These are phyloP conservation scores for Pontoporia blainvillei DNA, from an alignment of 2,113 vertebrate genomes.

Conservation along the genomic window DNA sequence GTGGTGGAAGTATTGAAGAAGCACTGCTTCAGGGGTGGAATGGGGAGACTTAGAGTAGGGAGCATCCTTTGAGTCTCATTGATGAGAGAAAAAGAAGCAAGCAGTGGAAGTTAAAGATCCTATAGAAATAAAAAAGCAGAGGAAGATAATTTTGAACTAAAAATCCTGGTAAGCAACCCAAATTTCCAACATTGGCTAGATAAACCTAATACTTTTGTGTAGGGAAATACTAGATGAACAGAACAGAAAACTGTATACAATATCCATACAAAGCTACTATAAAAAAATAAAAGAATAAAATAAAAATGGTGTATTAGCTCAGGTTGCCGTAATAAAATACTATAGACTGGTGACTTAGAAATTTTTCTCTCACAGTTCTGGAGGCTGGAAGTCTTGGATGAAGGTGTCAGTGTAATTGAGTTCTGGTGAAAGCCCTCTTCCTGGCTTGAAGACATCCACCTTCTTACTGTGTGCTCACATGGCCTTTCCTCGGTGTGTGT, in stretches of 20 bases:
- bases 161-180: not conserved
- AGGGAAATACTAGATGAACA: not conserved
- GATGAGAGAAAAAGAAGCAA: not conserved
- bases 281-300: not conserved
- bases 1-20: not conserved
- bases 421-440: not conserved
- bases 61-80: not conserved
- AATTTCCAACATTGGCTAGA: not conserved
- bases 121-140: not conserved
- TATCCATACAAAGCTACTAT: not conserved
- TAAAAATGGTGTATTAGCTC: not conserved
- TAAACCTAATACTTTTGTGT: not conserved
- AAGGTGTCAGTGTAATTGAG: not conserved
- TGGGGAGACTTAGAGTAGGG: not conserved
- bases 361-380: not conserved
- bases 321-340: not conserved
- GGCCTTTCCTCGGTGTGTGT: not conserved
- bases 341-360: not conserved
- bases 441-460: not conserved
- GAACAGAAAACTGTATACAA: not conserved
- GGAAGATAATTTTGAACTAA: not conserved
- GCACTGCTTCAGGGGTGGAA: not conserved
- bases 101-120: not conserved
- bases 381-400: not conserved
- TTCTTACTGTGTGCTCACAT: not conserved